A percentile compares a stretch with the other conserved stretches of the same genome.
phyloP scores from a whole-genome alignment of 2,113 vertebrate genomes.

The Corydoras sp. region DNA sequence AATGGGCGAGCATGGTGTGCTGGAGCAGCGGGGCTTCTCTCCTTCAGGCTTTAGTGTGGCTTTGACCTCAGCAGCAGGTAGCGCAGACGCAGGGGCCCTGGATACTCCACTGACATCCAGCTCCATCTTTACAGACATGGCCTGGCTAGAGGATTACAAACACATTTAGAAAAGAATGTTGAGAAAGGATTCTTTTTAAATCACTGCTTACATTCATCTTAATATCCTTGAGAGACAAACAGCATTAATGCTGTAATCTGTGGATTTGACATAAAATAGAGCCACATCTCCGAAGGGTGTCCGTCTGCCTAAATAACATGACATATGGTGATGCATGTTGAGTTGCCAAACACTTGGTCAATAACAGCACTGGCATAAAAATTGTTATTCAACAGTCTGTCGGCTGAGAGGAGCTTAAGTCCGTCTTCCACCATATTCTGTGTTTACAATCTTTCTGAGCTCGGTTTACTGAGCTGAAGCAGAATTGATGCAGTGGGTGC shows the following conservation, averaged over 20 bases:
- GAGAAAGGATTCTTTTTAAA: not conserved
- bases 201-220: too few relatives aligned
- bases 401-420: not conserved
- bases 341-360: constrained; percentile 24
- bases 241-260: too few relatives aligned
- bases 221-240: too few relatives aligned
- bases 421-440: not conserved
- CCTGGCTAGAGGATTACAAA: constrained; percentile 41
- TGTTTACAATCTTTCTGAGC: not conserved
- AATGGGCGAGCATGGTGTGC: constrained; percentile 89
- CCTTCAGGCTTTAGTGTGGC: constrained; percentile 67
- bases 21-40: constrained; percentile 88
- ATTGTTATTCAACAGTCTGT: not conserved
- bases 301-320: constrained; percentile 28
- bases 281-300: constrained; percentile 15
- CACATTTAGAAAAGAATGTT: not conserved
- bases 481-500: too few relatives aligned
- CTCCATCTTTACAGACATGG: constrained; percentile 79
- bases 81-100: constrained; percentile 68
- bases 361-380: constrained; percentile 11
- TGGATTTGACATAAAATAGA: not conserved
- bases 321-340: constrained; percentile 24
- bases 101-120: constrained; percentile 81
- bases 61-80: constrained; percentile 77
- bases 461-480: too few relatives aligned